Evolutionary conservation across 1,140 invertebrate genomes (phyloP).

Genomic region (Drosophila punjabiensis): DNA sequence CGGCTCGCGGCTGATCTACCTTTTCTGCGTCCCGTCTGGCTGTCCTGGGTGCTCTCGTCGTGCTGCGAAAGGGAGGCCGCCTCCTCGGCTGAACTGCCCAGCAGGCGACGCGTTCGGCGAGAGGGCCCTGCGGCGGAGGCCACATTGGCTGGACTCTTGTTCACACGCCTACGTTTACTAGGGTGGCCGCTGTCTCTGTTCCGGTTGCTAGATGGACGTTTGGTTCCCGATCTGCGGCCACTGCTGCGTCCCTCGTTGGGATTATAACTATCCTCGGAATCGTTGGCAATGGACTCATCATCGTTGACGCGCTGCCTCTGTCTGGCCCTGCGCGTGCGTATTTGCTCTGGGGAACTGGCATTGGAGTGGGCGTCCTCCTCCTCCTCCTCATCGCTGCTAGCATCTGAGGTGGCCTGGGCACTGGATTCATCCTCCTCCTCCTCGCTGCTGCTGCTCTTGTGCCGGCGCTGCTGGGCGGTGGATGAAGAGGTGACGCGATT

Average conservation of each 20-base stretch:
- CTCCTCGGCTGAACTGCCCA: conserved; percentile 68
- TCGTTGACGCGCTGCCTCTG: conserved; percentile 50
- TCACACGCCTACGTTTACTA: conserved; percentile 40
- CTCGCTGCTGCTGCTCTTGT: conserved; percentile 51
- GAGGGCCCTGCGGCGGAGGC: conserved; percentile 10
- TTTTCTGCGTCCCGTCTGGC: conserved; percentile 61
- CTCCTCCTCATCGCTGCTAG: conserved; percentile 65
- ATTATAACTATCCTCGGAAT: conserved; percentile 85
- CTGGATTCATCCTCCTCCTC: conserved; percentile 63
- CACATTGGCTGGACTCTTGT: conserved; percentile 22
- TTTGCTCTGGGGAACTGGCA: conserved; percentile 56
- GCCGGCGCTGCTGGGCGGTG: conserved; percentile 60
- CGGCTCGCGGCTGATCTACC: conserved; percentile 46
- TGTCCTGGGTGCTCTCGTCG: conserved; percentile 81
- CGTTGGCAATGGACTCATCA: conserved; percentile 61
- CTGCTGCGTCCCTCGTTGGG: conserved; percentile 70
- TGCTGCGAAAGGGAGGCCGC: conserved; percentile 59
- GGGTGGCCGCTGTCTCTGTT: conserved; percentile 30
- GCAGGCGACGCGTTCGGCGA: conserved; percentile 54
- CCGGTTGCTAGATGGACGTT: conserved; percentile 26
- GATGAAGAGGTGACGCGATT: conserved; percentile 81
- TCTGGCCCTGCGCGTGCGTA: conserved; percentile 44
- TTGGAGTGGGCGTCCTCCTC: conserved; percentile 60
- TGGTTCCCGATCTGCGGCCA: conserved; percentile 17
- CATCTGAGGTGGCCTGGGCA: conserved; percentile 62